phyloP scores from a whole-genome alignment of 2,888 invertebrate genomes.

The Tillus elongatus region DNA sequence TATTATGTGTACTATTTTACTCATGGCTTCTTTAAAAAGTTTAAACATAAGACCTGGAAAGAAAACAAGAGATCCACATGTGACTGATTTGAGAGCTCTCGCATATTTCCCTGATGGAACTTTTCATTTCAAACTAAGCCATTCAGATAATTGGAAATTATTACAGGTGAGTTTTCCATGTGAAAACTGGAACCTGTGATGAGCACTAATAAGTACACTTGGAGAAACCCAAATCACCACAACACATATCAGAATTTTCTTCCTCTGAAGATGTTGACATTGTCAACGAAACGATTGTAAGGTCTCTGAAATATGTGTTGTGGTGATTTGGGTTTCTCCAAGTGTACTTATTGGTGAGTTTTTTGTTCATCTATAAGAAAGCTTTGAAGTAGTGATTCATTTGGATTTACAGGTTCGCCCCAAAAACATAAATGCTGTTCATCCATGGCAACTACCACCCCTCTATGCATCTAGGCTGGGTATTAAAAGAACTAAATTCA shows the following conservation, averaged over 20 bases:
- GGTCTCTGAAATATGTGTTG: too few species aligned
- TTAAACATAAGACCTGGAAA: constrained; percentile 3
- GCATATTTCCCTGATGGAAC: constrained; percentile 4
- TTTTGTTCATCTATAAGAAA: not conserved
- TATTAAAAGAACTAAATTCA: constrained; percentile 1
- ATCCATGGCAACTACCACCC: constrained; percentile 2
- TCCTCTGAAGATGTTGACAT: too few species aligned
- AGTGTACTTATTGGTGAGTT: constrained; percentile 1
- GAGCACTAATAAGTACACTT: too few species aligned
- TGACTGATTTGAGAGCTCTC: constrained; percentile 2
- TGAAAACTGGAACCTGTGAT: too few species aligned
- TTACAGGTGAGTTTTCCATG: constrained; percentile 3
- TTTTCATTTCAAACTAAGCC: constrained; percentile 1
- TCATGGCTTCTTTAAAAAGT: constrained; percentile 2
- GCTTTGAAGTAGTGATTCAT: not conserved
- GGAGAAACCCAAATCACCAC: too few species aligned
- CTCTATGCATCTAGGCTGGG: constrained; percentile 1
- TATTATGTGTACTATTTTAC: constrained; percentile 1
- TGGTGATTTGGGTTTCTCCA: too few species aligned
- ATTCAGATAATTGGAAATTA: constrained; percentile 2
- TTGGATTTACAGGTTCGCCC: constrained; percentile 1
- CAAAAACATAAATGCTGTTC: not conserved
- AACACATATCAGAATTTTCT: too few species aligned
- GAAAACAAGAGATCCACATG: constrained; percentile 3
- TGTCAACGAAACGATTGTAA: too few species aligned